Percentiles rank a stretch among this genome's conserved stretches.
Conservation (phyloP, 2,888 invertebrate species). For the Belgica antarctica region DNA sequence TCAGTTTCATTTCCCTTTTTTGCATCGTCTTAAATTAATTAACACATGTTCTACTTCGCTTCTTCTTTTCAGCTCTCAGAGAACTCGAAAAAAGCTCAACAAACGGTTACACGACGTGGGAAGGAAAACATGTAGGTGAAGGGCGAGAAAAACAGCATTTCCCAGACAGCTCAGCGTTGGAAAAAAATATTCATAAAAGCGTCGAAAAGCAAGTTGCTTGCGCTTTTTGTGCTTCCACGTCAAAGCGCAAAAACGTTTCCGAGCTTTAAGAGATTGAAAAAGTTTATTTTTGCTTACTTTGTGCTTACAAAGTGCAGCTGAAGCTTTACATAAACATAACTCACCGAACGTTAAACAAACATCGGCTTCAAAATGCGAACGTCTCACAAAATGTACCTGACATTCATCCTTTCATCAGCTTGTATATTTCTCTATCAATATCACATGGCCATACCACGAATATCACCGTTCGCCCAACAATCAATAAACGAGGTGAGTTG, state of each 20-base stretch:
- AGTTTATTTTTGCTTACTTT: conserved; percentile 10
- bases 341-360: no score
- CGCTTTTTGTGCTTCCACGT: neutral
- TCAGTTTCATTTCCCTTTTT: conserved; percentile 5
- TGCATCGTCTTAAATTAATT: conserved; percentile 23
- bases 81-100: neutral
- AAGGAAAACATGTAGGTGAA: conserved; percentile 21
- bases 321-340: no score
- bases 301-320: neutral
- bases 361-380: conserved; percentile 55
- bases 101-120: neutral
- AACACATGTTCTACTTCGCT: conserved; percentile 27
- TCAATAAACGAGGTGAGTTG: conserved; percentile 37
- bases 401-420: conserved; percentile 61
- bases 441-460: conserved; percentile 59
- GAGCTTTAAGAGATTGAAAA: neutral
- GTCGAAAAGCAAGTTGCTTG: neutral
- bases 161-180: neutral
- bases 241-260: neutral
- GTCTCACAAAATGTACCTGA: conserved; percentile 65
- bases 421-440: conserved; percentile 66
- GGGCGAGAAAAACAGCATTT: neutral
- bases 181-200: neutral
- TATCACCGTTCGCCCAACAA: conserved; percentile 45
- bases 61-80: neutral